Conservation (phyloP, 1,140 invertebrate genomes). For the Choristoneura fumiferana region DNA sequence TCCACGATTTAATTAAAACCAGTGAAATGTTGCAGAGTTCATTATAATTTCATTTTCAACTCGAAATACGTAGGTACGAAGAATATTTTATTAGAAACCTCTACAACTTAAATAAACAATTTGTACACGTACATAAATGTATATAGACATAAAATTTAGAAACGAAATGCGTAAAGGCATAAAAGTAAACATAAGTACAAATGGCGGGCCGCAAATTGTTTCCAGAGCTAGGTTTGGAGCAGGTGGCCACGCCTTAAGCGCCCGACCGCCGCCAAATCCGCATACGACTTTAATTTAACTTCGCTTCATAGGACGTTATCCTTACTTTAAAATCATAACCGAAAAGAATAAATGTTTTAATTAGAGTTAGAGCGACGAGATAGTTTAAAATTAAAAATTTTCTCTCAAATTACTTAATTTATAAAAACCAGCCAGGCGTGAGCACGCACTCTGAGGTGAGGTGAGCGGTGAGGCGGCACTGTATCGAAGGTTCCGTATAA, state of each 20-base stretch:
- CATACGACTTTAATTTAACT: conserved; percentile 75
- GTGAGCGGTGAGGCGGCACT: no score
- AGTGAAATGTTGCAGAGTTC: not conserved
- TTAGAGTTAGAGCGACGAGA: no score
- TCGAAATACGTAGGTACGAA: no score
- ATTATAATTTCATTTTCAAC: conserved; percentile 7
- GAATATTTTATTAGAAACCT: no score
- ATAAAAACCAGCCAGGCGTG: no score
- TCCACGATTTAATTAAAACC: no score
- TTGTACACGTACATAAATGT: not conserved
- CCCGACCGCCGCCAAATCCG: conserved; percentile 56
- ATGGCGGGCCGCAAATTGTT: conserved; percentile 64
- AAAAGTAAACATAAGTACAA: conserved; percentile 63
- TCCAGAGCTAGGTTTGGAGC: conserved; percentile 54
- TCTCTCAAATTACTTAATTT: no score
- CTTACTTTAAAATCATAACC: conserved; percentile 50
- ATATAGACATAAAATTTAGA: conserved; percentile 16
- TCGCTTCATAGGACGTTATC: conserved; percentile 62
- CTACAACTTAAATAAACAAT: no score
- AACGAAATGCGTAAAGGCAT: conserved; percentile 66
- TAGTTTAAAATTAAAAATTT: no score
- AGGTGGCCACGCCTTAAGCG: conserved; percentile 64
- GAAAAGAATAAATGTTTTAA: no score
- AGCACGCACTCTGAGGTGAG: no score
- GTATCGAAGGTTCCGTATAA: no score